Evolutionary conservation across 1,140 invertebrate species (phyloP).

Genomic region (Brachionus asplanchnoidis): DNA sequence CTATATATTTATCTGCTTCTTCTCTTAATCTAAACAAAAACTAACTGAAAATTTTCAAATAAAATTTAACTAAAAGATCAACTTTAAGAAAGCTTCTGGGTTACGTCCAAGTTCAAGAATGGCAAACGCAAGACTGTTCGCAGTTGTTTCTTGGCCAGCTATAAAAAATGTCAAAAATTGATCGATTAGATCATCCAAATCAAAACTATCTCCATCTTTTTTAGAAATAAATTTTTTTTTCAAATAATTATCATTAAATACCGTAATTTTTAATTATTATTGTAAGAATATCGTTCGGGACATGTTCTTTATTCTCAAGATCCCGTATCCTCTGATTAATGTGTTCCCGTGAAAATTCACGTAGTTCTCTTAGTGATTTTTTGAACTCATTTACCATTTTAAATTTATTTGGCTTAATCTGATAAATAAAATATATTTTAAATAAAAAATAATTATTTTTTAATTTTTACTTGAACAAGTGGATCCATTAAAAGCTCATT

Average conservation of each 20-base stretch:
- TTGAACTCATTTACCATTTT: neutral
- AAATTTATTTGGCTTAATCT: slow-evolving; percentile 16
- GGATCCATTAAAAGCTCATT: neutral
- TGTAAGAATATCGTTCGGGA: slow-evolving; percentile 10
- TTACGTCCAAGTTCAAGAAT: slow-evolving; percentile 25
- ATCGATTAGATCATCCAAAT: slow-evolving; percentile 30
- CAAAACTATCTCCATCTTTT: neutral
- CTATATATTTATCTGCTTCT: slow-evolving; percentile 4
- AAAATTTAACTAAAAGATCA: neutral
- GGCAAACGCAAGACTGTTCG: neutral
- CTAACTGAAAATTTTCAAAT: neutral
- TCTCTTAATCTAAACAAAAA: slow-evolving; percentile 5
- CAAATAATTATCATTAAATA: neutral
- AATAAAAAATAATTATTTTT: no score
- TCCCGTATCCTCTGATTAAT: slow-evolving; percentile 13
- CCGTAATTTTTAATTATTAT: slow-evolving; percentile 8
- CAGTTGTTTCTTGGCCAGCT: slow-evolving; percentile 35
- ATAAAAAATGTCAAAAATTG: slow-evolving; percentile 41
- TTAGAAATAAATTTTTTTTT: neutral
- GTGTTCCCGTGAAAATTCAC: neutral
- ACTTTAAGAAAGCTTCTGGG: neutral
- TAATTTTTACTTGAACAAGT: neutral
- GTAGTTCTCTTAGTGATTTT: neutral
- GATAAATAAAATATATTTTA: no score
- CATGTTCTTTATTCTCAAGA: neutral